Percentiles rank a stretch among this genome's conserved stretches.
Evolutionary conservation across 1,140 invertebrate species (phyloP).

Genomic region (Euura lappo): DNA sequence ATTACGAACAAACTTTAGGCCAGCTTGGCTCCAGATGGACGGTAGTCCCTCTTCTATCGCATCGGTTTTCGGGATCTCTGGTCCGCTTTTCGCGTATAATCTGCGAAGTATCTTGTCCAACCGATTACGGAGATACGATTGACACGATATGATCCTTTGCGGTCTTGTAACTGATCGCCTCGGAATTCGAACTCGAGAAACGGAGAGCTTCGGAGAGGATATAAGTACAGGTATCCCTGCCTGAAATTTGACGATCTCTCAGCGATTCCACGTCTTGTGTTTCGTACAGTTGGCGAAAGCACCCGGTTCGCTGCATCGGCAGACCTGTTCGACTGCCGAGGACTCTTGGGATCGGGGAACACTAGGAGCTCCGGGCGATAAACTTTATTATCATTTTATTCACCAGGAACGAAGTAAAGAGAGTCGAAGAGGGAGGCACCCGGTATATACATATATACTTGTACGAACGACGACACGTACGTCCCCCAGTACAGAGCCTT

Average conservation of each 20-base stretch:
- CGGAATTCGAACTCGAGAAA: not conserved
- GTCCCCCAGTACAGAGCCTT: slow-evolving; percentile 35
- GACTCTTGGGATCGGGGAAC: slow-evolving; percentile 23
- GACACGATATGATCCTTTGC: too few species aligned
- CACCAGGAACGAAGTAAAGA: slow-evolving; percentile 20
- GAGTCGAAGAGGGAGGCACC: not conserved
- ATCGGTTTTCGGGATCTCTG: too few species aligned
- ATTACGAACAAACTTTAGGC: slow-evolving; percentile 3
- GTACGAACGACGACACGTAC: slow-evolving; percentile 19
- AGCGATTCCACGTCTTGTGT: not conserved
- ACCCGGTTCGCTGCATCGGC: not conserved
- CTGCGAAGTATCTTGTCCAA: too few species aligned
- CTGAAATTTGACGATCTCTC: not conserved
- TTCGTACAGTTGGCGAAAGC: not conserved
- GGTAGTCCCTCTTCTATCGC: not conserved
- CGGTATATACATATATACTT: not conserved
- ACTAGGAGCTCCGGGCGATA: slow-evolving; percentile 35
- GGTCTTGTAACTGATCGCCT: too few species aligned
- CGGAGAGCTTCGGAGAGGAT: not conserved
- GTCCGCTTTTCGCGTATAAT: too few species aligned
- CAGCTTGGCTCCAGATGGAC: not conserved
- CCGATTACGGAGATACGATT: too few species aligned
- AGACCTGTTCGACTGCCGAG: not conserved
- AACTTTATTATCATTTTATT: slow-evolving; percentile 50
- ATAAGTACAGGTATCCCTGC: too few species aligned